Base-by-base conservation (phyloP, 2,113 vertebrate genomes). In the Puntigrus tetrazona region DNA sequence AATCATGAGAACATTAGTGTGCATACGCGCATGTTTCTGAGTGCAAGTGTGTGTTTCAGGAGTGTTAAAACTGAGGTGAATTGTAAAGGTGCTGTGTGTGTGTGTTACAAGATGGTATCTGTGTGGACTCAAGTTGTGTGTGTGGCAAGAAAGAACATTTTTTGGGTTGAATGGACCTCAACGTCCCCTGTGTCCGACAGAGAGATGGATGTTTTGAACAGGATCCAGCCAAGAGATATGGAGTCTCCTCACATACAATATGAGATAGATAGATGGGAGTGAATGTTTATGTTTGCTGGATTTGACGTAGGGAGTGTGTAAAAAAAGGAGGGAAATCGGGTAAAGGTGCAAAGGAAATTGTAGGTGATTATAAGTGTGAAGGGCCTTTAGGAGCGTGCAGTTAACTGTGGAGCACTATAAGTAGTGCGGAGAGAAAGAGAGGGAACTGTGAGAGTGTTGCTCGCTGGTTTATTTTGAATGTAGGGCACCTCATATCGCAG, bases 401-500 rank as follows among this genome's bases (percentile, higher is more conserved):
- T 80, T 67, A 65, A 31, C 59, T 47, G 59, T 67, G 59, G 38
- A 47, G 38, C 3, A 41, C 59, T 63, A 84, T 63, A 84, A 34
- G 72, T 63, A 47, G 67, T 3, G 20, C 16, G 0, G 52, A 74
- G 70, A 74, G 82, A 65, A 75, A 65, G 57, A 83, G 41, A 41
- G 47, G 55, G 16, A 52, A 43, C 55, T 31, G 50, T 70, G 55
- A 78, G 41, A 29, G 34, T 13, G 14, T 38, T 70, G 63, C 77
- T 59, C 38, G 31, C 76, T 81, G 78, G 47, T 81, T 72, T 70
- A 38, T 72, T 83, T 73, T 80, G 59, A 83, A 87, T 88, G 84
- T 86, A 89, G 86, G 84, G 82, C 82, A 81, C 76, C 78, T 82
- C 67, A 73, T 83, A 88, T 83, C 78, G 52, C 65, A 79, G 84